phyloP scores from a whole-genome alignment of 2,888 invertebrate species.

The Eretmocerus hayati region DNA sequence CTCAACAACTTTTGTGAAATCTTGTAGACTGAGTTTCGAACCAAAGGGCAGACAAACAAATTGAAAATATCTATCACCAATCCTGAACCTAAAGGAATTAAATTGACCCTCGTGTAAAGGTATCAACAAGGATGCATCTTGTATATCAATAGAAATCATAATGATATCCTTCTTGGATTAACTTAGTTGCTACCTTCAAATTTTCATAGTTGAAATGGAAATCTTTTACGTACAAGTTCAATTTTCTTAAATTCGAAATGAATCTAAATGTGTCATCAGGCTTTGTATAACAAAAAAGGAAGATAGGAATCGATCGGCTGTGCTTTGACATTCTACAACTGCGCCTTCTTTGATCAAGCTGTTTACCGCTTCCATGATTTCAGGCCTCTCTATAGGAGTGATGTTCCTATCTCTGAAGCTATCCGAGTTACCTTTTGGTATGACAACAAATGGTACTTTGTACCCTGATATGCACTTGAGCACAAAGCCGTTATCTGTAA shows the following conservation, averaged over 20 bases:
- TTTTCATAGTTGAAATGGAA: conserved; percentile 15
- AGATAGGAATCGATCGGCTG: conserved; percentile 4
- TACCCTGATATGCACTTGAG: not conserved
- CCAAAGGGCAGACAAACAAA: conserved; percentile 23
- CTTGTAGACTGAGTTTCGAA: conserved; percentile 17
- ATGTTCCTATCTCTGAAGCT: not conserved
- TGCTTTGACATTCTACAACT: not conserved
- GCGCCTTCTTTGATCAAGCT: not conserved
- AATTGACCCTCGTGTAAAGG: conserved; percentile 3
- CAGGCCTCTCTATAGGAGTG: not conserved
- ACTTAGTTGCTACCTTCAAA: not conserved
- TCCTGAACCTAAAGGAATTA: conserved; percentile 23
- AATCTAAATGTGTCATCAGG: not conserved
- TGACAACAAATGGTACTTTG: not conserved
- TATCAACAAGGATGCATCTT: conserved; percentile 22
- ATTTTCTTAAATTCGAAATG: not conserved
- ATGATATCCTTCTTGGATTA: conserved; percentile 8
- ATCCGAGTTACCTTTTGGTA: not conserved
- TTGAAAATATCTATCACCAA: conserved; percentile 14
- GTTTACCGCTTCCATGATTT: not conserved
- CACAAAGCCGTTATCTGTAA: not conserved
- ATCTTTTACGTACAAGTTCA: conserved; percentile 8
- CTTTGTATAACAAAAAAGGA: conserved; percentile 7
- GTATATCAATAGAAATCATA: conserved; percentile 19
- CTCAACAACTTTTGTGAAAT: conserved; percentile 24